These are phyloP conservation scores for Chrysolina americana DNA, from an alignment of 2,888 invertebrate species.

Conservation along the genomic window DNA sequence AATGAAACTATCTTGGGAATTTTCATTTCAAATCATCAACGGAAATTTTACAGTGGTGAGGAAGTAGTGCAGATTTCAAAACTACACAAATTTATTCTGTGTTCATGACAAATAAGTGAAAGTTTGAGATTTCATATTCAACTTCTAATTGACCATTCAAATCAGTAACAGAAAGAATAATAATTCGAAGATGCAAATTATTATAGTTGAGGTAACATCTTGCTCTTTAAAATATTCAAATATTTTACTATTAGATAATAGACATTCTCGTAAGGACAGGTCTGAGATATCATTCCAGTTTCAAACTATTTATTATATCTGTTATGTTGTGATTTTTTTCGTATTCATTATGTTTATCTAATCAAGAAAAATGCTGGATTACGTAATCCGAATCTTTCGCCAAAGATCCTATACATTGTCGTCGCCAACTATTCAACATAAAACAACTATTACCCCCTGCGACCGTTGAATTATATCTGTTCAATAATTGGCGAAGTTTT, in stretches of 20 bases:
- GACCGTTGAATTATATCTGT: no score
- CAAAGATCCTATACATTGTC: no score
- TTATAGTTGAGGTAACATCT: neutral
- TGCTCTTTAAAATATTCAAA: neutral
- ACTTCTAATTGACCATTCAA: constrained; percentile 1
- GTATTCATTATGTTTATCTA: no score
- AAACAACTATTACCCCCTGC: no score
- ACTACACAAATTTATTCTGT: neutral
- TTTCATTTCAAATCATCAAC: neutral
- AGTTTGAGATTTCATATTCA: neutral
- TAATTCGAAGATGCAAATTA: neutral
- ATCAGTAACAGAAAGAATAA: neutral
- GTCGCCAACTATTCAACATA: no score
- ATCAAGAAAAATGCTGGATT: no score
- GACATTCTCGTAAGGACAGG: no score
- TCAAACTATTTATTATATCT: no score
- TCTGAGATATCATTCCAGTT: neutral
- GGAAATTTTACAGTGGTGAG: neutral
- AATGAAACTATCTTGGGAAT: neutral
- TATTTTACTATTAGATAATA: neutral
- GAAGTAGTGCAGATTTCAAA: constrained; percentile 2
- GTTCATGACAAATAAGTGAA: neutral
- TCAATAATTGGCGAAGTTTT: no score
- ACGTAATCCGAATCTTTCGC: no score
- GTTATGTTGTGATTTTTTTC: no score